Evolutionary conservation across 2,113 vertebrate genomes (phyloP), one percentile per base, ranked within the genome.

Genomic region (Pristiophorus japonicus): DNA sequence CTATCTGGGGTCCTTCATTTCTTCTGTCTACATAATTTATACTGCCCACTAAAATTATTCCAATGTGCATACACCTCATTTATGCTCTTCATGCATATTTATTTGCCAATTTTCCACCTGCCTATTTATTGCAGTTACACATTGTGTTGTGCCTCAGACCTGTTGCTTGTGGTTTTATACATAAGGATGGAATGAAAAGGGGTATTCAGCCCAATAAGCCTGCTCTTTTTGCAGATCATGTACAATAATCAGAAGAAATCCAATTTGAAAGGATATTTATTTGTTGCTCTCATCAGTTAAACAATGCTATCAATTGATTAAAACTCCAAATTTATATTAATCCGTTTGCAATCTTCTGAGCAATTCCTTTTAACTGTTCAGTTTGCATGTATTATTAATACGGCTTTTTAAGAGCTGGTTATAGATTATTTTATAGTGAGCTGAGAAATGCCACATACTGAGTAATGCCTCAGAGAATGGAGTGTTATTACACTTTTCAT

Each of bases 241-340:
- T 42, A 16, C n/a, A 42, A 81, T n/a, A n/a, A n/a, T n/a, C 30
- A 42, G 16, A 59, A 90, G 12, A 90, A 90, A 59, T 85, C 51
- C 30, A 59, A 30, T 59, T 16, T 55, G 11, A 90, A 59, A 90
- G 87, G 30, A 34, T 65, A 22, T 47, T 65, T 63, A 38, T 93
- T 94, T 38, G 8, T 66, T 67, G 63, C 38, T 67, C 22, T 14
- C 8, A 66, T 94, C 63, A 94, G 38, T 94, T 65, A 66, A 65
- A 66, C 62, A 38, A 67, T 45, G 38, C 38, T 94, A 90, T 62
- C 47, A 90, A 90, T 90, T 90, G 45, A 90, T 90, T 90, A 94
- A 66, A 67, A 14, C 63, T 42, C n/a, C 30, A 94, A 94, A 94
- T 94, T 94, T 65, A 66, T 94, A 67, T 94, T 94, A 94, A 94